Evolutionary conservation across 2,888 invertebrate genomes (phyloP).

Genomic region (Dasypolia templi): DNA sequence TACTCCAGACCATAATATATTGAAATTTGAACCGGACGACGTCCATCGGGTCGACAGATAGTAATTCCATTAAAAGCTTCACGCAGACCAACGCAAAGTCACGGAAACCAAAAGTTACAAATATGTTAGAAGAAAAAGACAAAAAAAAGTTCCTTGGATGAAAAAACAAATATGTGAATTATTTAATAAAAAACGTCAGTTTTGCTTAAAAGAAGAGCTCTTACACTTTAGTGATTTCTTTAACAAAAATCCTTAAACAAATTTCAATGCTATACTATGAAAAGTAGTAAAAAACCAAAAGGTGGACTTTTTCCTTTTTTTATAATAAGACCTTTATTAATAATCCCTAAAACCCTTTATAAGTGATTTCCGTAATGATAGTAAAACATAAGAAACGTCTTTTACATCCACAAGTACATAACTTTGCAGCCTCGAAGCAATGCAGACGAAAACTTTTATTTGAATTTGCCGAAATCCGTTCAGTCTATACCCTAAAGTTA

Average conservation of each 20-base stretch:
- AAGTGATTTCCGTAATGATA: conserved; percentile 46
- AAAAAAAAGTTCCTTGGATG: not conserved
- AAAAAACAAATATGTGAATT: conserved; percentile 1
- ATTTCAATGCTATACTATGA: conserved; percentile 10
- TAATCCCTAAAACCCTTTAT: conserved; percentile 11
- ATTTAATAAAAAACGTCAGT: not conserved
- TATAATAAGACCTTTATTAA: conserved; percentile 30
- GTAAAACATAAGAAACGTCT: conserved; percentile 49
- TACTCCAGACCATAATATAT: not conserved
- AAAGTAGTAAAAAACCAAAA: conserved; percentile 32
- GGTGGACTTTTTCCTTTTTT: conserved; percentile 24
- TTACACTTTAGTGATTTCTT: not conserved
- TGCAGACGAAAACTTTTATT: conserved; percentile 47
- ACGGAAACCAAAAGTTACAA: not conserved
- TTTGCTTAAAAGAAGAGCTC: not conserved
- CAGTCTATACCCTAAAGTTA: conserved; percentile 35
- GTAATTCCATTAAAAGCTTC: not conserved
- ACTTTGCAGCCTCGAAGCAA: conserved; percentile 43
- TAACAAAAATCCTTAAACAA: not conserved
- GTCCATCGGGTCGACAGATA: not conserved
- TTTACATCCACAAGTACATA: conserved; percentile 29
- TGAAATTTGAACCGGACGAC: not conserved
- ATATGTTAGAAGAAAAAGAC: conserved; percentile 5
- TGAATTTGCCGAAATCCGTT: conserved; percentile 49
- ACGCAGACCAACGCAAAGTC: not conserved